Evolutionary conservation across 2,113 vertebrate species (phyloP), one percentile per base, ranked within the genome.

Genomic region (Pithys albifrons): DNA sequence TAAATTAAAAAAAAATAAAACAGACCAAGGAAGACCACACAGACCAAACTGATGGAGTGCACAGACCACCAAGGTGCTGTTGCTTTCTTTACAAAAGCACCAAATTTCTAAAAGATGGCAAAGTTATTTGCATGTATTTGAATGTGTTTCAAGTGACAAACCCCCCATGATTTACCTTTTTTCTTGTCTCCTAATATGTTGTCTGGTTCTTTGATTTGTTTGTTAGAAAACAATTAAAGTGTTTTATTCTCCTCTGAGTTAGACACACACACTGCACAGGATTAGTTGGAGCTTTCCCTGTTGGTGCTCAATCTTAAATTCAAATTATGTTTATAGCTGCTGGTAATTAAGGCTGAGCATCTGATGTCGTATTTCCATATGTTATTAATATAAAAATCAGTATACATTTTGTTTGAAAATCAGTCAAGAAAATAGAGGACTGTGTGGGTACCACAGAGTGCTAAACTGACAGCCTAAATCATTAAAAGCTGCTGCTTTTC

Each of bases 1-100:
- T 19, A 14, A 58, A 55, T 5, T 58, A 14, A 46, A 80, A 51
- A 81, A 43, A 43, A 43, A 14, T 51, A 7, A 74, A 91, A 19
- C 14, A 85, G 31, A 33, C 19, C 10, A 64, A 48, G 45, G 7
- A 31, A 41, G 14, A 28, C 37, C 24, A 14, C 24, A 19, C 9
- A 65, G 48, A 52, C 22, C 10, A 17, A 58, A 0, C 22, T 20
- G 16, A 16, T 4, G 0, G 2, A 14, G 29, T 55, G 52, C 23
- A 8, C 54, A 43, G 24, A 58, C 15, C n/a, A 25, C 2, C 6
- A n/a, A 57, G 12, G 20, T 35, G 49, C n/a, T 67, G n/a, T 48
- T 55, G 12, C 22, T 72, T 76, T 8, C 24, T 91, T 48, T 41
- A 54, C n/a, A 17, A 49, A 84, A 41, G 4, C 39, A 25, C 9